Conservation (phyloP, 2,888 invertebrate species). For the Drosophila melanosoma region DNA sequence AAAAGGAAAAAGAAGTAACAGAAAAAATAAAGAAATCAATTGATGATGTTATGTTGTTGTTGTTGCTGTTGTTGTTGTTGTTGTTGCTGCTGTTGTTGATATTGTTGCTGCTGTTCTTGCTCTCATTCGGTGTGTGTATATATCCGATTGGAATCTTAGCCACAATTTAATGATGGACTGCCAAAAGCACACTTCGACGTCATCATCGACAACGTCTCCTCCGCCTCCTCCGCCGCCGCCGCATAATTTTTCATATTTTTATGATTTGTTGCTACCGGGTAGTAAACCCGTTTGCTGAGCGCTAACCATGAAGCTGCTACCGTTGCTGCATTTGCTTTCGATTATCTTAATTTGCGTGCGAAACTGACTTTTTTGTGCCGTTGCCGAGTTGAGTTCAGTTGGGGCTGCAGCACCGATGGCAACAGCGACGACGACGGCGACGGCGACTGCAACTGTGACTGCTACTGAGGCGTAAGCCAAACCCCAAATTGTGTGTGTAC, state of each 20-base stretch:
- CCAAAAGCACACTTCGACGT: conserved; percentile 79
- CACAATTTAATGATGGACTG: conserved; percentile 81
- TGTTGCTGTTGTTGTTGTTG: not conserved
- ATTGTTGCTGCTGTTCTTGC: conserved; percentile 31
- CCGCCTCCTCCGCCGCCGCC: conserved; percentile 39
- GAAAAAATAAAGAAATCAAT: conserved; percentile 40
- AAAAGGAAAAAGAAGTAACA: conserved; percentile 17
- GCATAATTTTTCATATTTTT: conserved; percentile 80
- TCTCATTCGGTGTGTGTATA: conserved; percentile 51
- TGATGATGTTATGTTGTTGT: conserved; percentile 22
- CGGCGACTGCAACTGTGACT: conserved; percentile 11
- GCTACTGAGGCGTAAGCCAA: conserved; percentile 70
- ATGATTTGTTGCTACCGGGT: conserved; percentile 82
- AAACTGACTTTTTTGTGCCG: conserved; percentile 79
- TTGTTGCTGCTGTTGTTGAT: conserved; percentile 25
- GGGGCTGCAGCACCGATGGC: conserved; percentile 4
- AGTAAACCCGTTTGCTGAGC: conserved; percentile 75
- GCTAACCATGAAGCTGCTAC: conserved; percentile 73
- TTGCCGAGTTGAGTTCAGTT: conserved; percentile 18
- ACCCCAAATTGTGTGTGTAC: conserved; percentile 80
- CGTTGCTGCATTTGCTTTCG: conserved; percentile 80
- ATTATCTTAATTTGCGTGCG: conserved; percentile 84
- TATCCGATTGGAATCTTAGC: conserved; percentile 78
- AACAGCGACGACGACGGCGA: not conserved
- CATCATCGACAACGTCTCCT: conserved; percentile 57